Percentiles rank a stretch among this genome's conserved stretches.
These are phyloP conservation scores for Ellobium chinense DNA, from an alignment of 2,888 invertebrate genomes.

Conservation along the genomic window DNA sequence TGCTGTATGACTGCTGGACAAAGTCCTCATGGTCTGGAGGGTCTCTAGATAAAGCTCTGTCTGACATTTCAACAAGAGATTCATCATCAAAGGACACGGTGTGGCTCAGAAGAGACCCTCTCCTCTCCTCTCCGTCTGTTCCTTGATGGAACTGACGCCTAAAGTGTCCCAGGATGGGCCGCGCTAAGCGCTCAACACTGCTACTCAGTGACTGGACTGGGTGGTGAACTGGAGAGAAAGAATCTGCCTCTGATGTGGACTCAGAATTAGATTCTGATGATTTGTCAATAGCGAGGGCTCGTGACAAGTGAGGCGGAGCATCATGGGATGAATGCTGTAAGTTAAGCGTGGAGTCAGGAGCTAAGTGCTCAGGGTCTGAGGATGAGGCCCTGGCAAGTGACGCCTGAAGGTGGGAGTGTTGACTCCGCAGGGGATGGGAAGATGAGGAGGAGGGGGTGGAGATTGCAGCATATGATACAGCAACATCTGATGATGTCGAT, in stretches of 20 bases:
- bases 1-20: slow-evolving; percentile 38
- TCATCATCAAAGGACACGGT: slow-evolving; percentile 20
- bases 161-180: slow-evolving; percentile 45
- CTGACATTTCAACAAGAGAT: neutral
- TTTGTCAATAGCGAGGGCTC: slow-evolving; percentile 25
- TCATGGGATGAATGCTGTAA: neutral
- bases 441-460: neutral
- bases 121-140: neutral
- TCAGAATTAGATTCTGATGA: slow-evolving; percentile 29
- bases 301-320: neutral
- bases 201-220: slow-evolving; percentile 35
- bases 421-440: neutral
- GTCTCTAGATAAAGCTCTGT: neutral
- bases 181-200: slow-evolving; percentile 48
- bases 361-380: neutral
- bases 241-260: slow-evolving; percentile 5
- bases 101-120: neutral
- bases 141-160: slow-evolving; percentile 19
- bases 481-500: slow-evolving; percentile 27
- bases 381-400: neutral
- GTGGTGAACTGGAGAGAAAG: neutral
- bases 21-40: slow-evolving; percentile 22
- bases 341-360: neutral
- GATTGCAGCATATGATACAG: neutral
- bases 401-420: neutral